Evolutionary conservation across 2,888 invertebrate genomes (phyloP), one percentile per base, ranked within the genome.

Genomic region (Lumbricus terrestris): DNA sequence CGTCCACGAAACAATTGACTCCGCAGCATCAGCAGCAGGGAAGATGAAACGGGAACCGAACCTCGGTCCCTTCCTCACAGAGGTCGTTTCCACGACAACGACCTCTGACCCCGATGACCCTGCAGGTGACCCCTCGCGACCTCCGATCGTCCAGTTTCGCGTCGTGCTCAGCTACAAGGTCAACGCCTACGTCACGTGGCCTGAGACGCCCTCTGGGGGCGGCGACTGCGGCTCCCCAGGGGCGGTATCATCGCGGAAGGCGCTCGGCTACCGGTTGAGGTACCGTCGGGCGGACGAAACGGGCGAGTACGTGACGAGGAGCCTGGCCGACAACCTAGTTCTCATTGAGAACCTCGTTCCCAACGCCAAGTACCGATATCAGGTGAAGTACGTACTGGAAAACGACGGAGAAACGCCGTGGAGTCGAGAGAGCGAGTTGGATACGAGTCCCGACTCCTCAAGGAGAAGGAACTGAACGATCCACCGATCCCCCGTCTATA

Each of bases 171-270:
- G 85, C 35, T 35, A 85, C 85, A 34, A 16, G 82, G 83, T 90
- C 89, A 90, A 37, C 54, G 90, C 83, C 40, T 90, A 85, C 89
- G 89, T 90, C 40, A 89, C 90, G 34, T 91, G 88, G 91, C 90
- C 90, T 18, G 88, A 85, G 23, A 35, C 85, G 85, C 34, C 85
- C 69, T n/a, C 29, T n/a, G n/a, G 69, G 69, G 69, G 29, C 69
- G n/a, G n/a, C 69, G 69, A 11, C n/a, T n/a, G n/a, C n/a, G n/a
- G n/a, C n/a, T n/a, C n/a, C n/a, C n/a, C n/a, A n/a, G n/a, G n/a
- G n/a, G n/a, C n/a, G n/a, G n/a, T n/a, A n/a, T n/a, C n/a, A n/a
- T n/a, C 20, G 23, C 47, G 69, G 69, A 69, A 69, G 69, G 85
- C 37, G 85, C 34, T 37, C 35, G 85, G 90, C n/a, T 90, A 90